Conservation (phyloP, 2,888 invertebrate genomes). For the Antheraea assamensis region DNA sequence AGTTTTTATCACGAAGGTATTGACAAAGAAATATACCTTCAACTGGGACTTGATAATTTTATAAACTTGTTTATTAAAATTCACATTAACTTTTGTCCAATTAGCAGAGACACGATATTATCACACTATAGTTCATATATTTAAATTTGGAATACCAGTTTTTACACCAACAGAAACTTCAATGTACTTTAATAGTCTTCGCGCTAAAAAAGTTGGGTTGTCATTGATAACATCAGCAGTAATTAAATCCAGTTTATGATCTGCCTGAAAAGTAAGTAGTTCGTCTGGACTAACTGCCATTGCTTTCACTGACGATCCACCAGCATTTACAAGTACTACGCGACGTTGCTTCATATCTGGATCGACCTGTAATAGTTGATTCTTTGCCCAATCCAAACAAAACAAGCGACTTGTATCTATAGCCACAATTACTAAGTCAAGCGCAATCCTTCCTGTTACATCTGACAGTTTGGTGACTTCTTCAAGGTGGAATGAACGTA, state of each 20-base stretch:
- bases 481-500: slow-evolving; percentile 61
- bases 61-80: no score
- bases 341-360: slow-evolving; percentile 67
- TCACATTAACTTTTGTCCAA: no score
- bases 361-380: slow-evolving; percentile 62
- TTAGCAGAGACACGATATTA: neutral
- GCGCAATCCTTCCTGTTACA: slow-evolving; percentile 62
- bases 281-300: slow-evolving; percentile 69
- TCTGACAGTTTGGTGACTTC: slow-evolving; percentile 58
- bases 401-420: slow-evolving; percentile 66
- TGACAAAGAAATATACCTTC: no score
- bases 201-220: slow-evolving; percentile 58
- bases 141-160: slow-evolving; percentile 73
- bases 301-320: slow-evolving; percentile 61
- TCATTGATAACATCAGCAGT: slow-evolving; percentile 64
- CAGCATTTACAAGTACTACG: slow-evolving; percentile 68
- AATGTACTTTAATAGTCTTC: slow-evolving; percentile 63
- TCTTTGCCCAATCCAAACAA: slow-evolving; percentile 70
- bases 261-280: slow-evolving; percentile 58
- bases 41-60: no score
- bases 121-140: slow-evolving; percentile 47
- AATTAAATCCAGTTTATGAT: slow-evolving; percentile 63
- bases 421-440: slow-evolving; percentile 70
- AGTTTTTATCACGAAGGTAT: no score
- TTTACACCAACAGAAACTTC: slow-evolving; percentile 68